Base-by-base conservation (phyloP, 2,797 vertebrate species). In the Taeniopygia guttata region DNA sequence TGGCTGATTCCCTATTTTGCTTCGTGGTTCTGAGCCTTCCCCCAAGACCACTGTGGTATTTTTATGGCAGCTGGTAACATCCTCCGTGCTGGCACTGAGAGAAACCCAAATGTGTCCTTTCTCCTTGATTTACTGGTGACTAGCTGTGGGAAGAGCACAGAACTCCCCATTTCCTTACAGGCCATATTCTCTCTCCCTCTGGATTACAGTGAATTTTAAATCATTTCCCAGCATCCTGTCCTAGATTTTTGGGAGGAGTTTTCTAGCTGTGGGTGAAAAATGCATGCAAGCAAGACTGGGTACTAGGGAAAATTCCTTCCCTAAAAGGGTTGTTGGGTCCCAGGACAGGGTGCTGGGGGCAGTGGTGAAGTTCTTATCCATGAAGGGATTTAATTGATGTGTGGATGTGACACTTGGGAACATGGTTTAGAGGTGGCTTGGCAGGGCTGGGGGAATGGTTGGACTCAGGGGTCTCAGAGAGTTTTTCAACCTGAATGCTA, bases 1-100 rank as follows among this genome's bases (percentile, higher is more conserved):
- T 42, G 64, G 20, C 79, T 52, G 49, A 13, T 63, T 87, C n/a
- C 11, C 22, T 21, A 16, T 46, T 14, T 4, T 2, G 9, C 4
- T 58, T 62, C 0, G 0, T 45, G 54, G 11, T 43, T 62, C 43
- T 1, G 6, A 70, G 48, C 48, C 27, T 16, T 21, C 26, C 18
- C 29, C 30, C 11, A 10, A n/a, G 64, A 49, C 36, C 42, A 42
- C 36, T 23, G 2, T 3, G 22, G 9, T 16, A 15, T 48, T 80
- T 63, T 73, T 21, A 10, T 16, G 45, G 40, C 64, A 76, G 22
- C 32, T 80, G 74, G 43, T 25, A 22, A 20, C 54, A 56, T 45
- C 42, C 43, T 48, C 16, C 34, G 27, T 3, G 0, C 40, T 26
- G 21, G 27, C 5, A 4, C 17, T 54, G 46, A 6, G 12, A 25